These are phyloP conservation scores for Drosophila insularis DNA, from an alignment of 1,140 invertebrate species.

Conservation along the genomic window DNA sequence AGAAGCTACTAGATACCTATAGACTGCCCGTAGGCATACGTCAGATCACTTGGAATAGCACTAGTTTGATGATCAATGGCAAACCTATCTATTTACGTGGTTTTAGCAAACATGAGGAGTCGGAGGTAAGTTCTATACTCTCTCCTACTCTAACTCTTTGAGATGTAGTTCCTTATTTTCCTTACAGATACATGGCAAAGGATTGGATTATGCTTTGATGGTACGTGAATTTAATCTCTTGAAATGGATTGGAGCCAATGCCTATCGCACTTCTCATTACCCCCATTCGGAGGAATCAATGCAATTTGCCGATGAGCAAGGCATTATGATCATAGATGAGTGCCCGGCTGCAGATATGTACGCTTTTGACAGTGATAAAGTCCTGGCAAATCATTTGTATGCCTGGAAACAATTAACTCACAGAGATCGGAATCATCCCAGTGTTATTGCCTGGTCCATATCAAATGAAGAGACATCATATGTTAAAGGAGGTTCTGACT, in stretches of 20 bases:
- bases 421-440: slow-evolving; percentile 96
- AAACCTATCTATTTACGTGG: slow-evolving; percentile 94
- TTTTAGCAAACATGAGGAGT: slow-evolving; percentile 97
- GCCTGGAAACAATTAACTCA: slow-evolving; percentile 92
- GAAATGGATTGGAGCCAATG: slow-evolving; percentile 96
- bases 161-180: slow-evolving; percentile 19
- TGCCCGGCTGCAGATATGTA: slow-evolving; percentile 95
- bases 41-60: slow-evolving; percentile 90
- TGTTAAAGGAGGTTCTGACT: slow-evolving; percentile 86
- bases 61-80: slow-evolving; percentile 91
- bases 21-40: slow-evolving; percentile 93
- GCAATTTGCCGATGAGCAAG: slow-evolving; percentile 95
- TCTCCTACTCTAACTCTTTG: background rate
- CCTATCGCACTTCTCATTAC: slow-evolving; percentile 98
- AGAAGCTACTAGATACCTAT: slow-evolving; percentile 88
- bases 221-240: slow-evolving; percentile 96
- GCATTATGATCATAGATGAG: slow-evolving; percentile 98
- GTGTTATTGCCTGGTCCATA: slow-evolving; percentile 97
- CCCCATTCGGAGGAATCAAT: slow-evolving; percentile 99
- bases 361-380: slow-evolving; percentile 46
- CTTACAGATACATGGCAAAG: slow-evolving; percentile 91
- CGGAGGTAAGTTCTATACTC: slow-evolving; percentile 86
- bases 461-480: slow-evolving; percentile 93
- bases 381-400: slow-evolving; percentile 91
- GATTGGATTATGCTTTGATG: slow-evolving; percentile 93